These are phyloP conservation scores for Lutraria lutraria DNA, from an alignment of 2,888 invertebrate genomes.

Conservation along the genomic window DNA sequence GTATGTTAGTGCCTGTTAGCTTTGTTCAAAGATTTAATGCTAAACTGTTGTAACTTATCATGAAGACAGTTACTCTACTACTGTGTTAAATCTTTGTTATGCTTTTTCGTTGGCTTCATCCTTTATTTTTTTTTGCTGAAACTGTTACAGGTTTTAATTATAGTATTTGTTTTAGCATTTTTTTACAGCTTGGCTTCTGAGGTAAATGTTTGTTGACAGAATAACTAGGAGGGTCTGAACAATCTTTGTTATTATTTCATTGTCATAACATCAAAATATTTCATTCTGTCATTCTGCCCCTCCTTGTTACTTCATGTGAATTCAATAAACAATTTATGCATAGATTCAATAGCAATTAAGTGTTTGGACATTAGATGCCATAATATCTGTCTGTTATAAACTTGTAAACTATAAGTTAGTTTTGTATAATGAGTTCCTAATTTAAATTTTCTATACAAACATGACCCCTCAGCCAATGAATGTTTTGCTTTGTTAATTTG, in stretches of 20 bases:
- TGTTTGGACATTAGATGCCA: too few species aligned
- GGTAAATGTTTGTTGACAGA: background rate
- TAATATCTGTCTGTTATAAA: too few species aligned
- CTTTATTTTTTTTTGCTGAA: slow-evolving; percentile 5
- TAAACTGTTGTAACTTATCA: background rate
- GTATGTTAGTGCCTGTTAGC: background rate
- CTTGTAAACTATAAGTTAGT: too few species aligned
- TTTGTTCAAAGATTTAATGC: background rate
- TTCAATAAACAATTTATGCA: too few species aligned
- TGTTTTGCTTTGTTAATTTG: slow-evolving; percentile 16
- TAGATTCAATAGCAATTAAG: too few species aligned
- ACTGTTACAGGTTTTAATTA: background rate
- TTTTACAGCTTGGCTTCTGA: background rate
- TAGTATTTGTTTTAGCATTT: slow-evolving; percentile 1
- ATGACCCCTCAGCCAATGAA: background rate
- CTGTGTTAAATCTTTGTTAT: background rate
- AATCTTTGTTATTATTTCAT: too few species aligned
- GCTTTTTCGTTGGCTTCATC: slow-evolving; percentile 7
- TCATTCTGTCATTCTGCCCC: too few species aligned
- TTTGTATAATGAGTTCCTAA: too few species aligned
- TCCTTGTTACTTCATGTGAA: too few species aligned
- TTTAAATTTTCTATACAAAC: background rate
- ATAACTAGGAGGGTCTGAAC: background rate
- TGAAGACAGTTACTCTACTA: background rate
- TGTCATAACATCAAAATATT: too few species aligned